phyloP scores from a whole-genome alignment of 2,113 vertebrate species.

The Anseranas semipalmata region DNA sequence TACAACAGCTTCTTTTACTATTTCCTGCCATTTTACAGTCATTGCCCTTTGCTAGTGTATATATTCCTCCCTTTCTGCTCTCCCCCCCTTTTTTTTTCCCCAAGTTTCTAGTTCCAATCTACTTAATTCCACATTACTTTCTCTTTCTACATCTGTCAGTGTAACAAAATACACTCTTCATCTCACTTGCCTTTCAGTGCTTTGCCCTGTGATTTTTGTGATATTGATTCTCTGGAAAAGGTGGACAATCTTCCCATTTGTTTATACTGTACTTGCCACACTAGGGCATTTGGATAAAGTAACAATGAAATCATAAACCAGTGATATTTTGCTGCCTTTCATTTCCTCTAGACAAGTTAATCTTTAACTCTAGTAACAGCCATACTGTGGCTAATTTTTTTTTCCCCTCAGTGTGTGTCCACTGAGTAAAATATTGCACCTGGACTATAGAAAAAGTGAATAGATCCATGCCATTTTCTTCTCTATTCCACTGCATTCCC shows the following conservation, averaged over 20 bases:
- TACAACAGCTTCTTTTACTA: neutral
- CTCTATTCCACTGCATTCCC: neutral
- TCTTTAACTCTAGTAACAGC: neutral
- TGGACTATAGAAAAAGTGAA: neutral
- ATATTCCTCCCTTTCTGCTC: neutral
- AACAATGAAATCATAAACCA: neutral
- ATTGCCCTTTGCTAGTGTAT: neutral
- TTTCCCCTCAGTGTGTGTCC: neutral
- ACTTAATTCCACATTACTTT: neutral
- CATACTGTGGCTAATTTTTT: neutral
- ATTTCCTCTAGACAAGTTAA: neutral
- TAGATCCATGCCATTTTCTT: neutral
- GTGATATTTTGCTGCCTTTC: neutral
- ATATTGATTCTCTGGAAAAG: neutral
- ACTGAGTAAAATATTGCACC: neutral
- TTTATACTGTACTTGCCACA: neutral
- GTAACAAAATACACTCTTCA: neutral
- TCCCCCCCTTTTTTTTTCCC: neutral
- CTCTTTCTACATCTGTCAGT: neutral
- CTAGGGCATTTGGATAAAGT: neutral
- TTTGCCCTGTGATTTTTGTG: neutral
- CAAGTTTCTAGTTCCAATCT: neutral
- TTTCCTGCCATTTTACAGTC: neutral
- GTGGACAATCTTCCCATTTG: neutral
- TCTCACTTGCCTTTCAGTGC: neutral